phyloP scores from a whole-genome alignment of 2,797 vertebrate genomes.

The Carduelis carduelis region DNA sequence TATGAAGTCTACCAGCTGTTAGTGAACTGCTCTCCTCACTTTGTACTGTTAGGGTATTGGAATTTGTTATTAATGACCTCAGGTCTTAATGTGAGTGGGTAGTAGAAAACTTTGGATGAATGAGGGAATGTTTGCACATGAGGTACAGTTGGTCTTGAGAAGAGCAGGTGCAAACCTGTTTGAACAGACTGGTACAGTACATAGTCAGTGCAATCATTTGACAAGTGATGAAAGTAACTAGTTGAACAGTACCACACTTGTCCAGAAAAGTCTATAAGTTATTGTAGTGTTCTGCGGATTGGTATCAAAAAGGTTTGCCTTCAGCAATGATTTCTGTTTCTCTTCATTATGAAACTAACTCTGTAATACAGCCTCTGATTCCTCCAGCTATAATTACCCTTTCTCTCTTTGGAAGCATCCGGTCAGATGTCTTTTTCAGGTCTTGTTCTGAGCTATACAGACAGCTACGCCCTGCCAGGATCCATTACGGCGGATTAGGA shows the following conservation, averaged over 20 bases:
- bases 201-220: neutral
- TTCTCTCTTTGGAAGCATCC: neutral
- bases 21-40: neutral
- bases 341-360: neutral
- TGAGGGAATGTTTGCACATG: neutral
- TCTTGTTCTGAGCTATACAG: no score
- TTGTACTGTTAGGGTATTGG: neutral
- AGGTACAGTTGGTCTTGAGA: neutral
- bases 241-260: neutral
- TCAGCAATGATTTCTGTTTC: neutral
- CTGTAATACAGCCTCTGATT: neutral
- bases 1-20: neutral
- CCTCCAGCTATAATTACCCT: neutral
- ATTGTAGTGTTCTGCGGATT: neutral
- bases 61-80: neutral
- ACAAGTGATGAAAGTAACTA: neutral
- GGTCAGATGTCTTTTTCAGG: no score
- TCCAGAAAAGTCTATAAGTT: neutral
- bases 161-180: neutral
- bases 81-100: neutral
- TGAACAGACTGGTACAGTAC: neutral
- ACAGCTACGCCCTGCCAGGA: no score
- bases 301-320: neutral
- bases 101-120: neutral
- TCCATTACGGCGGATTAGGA: no score